These are phyloP conservation scores for Notoglanidium macrostoma DNA, from an alignment of 2,797 vertebrate genomes.

Conservation along the genomic window DNA sequence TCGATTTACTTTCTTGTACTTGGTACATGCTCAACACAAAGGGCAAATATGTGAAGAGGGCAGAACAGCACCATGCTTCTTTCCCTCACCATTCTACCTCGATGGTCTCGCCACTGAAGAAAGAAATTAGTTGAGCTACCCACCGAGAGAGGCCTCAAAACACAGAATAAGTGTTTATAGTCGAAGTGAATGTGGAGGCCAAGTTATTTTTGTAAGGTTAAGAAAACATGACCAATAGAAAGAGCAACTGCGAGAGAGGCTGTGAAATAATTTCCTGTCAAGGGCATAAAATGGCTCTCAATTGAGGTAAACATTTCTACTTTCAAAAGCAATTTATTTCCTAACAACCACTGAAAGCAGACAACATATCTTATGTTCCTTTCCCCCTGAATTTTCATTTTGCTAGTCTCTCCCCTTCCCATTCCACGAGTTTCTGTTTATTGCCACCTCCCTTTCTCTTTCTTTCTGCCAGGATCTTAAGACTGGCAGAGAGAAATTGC, in stretches of 20 bases:
- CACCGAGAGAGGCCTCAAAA: conserved; percentile 64
- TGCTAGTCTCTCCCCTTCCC: conserved; percentile 48
- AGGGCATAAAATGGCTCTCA: conserved; percentile 73
- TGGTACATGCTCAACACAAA: conserved; percentile 56
- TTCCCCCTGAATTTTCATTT: conserved; percentile 73
- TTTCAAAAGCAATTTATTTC: conserved; percentile 79
- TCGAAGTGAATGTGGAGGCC: conserved; percentile 67
- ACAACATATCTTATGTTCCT: conserved; percentile 76
- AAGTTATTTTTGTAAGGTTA: conserved; percentile 75
- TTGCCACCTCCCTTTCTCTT: conserved; percentile 53
- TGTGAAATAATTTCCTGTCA: conserved; percentile 75
- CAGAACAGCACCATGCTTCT: conserved; percentile 55
- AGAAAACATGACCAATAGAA: conserved; percentile 72
- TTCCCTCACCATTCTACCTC: conserved; percentile 57
- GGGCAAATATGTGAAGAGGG: conserved; percentile 56
- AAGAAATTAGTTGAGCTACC: conserved; percentile 67
- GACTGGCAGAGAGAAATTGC: conserved; percentile 67
- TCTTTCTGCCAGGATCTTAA: conserved; percentile 59
- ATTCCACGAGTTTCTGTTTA: conserved; percentile 64
- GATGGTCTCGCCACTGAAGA: conserved; percentile 56
- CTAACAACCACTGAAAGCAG: conserved; percentile 74
- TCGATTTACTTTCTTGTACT: conserved; percentile 63
- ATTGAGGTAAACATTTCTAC: conserved; percentile 76
- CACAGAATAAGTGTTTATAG: conserved; percentile 68
- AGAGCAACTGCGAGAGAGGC: conserved; percentile 70